A percentile compares a stretch with the other conserved stretches of the same genome.
These are phyloP conservation scores for Eupithecia exiguata DNA, from an alignment of 2,888 invertebrate genomes.

Conservation along the genomic window DNA sequence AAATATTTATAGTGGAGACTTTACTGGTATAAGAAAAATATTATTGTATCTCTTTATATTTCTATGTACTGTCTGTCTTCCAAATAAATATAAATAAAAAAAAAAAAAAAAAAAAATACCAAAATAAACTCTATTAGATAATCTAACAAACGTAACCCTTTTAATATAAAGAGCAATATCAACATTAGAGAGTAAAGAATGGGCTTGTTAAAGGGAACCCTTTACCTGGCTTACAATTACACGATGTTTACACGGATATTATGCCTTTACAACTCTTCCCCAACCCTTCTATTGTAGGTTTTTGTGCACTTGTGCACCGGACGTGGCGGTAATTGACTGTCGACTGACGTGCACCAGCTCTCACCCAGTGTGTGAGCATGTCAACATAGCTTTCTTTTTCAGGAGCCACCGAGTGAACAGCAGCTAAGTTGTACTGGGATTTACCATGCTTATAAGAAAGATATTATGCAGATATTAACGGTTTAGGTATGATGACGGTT, in stretches of 20 bases:
- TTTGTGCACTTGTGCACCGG: slow-evolving; percentile 74
- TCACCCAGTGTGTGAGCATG: slow-evolving; percentile 26
- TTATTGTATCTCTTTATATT: too few relatives aligned
- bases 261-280: slow-evolving; percentile 74
- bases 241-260: slow-evolving; percentile 81
- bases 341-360: slow-evolving; percentile 45
- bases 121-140: background rate
- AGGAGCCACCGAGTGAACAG: background rate
- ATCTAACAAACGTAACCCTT: background rate
- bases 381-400: background rate
- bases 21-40: too few relatives aligned
- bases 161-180: slow-evolving; percentile 34
- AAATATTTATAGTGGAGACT: too few relatives aligned
- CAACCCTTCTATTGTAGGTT: slow-evolving; percentile 76
- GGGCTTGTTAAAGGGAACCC: slow-evolving; percentile 61
- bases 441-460: too few relatives aligned
- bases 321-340: slow-evolving; percentile 61
- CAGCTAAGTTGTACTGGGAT: background rate
- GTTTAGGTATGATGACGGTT: background rate
- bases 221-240: slow-evolving; percentile 78
- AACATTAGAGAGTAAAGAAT: slow-evolving; percentile 48
- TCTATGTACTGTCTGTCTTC: too few relatives aligned
- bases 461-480: background rate
- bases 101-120: too few relatives aligned
- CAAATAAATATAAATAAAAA: too few relatives aligned